Evolutionary conservation across 2,797 vertebrate genomes (phyloP), one percentile per base, ranked within the genome.

Genomic region (Crocidura indochinensis): DNA sequence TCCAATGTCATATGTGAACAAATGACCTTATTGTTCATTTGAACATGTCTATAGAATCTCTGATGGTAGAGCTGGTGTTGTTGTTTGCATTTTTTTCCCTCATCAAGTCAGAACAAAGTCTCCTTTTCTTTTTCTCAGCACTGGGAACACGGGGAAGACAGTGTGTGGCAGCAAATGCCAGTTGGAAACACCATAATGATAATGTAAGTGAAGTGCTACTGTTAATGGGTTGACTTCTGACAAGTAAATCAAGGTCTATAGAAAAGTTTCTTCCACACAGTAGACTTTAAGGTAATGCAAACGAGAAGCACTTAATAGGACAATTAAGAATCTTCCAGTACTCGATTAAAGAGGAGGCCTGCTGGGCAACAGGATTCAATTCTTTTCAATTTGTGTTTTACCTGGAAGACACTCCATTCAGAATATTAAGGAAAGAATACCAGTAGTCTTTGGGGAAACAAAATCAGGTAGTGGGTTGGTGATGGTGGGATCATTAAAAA

Each of bases 1-100:
- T 95, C 96, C 97, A 97, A 97, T 96, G 97, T 98, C 98, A 98
- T 94, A 95, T 77, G 94, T 75, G 97, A 97, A 98, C 97, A 98
- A 98, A 97, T 0, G 94, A 95, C 95, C 84, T 97, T 95, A 97
- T 97, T 98, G 98, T 98, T 98, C 96, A 87, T 44, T 90, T 80
- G 95, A 97, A 96, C 94, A 92, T 88, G 96, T 96, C 97, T 97
- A 94, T 97, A 96, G 93, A 96, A 95, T 97, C 96, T 97, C 96
- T 96, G 96, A 96, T 96, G 94, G 92, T 94, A 93, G 93, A 94
- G 94, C 92, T 96, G 81, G 91, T 1, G 26, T 94, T 97, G 90
- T 93, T 96, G 97, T 97, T 97, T 96, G 94, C 73, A 24, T 78
- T 87, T 84, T 87, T 22, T 20, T 47, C 24, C 38, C 68, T 94